These are phyloP conservation scores for Apantesis nais DNA, from an alignment of 2,888 invertebrate species.

Conservation along the genomic window DNA sequence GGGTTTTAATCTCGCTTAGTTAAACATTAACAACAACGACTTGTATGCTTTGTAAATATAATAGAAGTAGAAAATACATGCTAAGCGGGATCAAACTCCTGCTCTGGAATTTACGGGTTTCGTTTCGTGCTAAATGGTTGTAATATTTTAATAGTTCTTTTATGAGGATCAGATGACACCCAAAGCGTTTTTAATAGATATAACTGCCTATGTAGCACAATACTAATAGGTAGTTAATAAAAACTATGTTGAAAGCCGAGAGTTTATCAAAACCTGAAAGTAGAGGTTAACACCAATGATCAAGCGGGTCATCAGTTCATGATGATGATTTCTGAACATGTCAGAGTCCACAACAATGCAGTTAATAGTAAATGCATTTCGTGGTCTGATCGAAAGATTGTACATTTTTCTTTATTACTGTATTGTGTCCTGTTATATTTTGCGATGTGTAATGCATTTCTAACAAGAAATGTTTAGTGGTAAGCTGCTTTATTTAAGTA, in stretches of 20 bases:
- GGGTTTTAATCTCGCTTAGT: background rate
- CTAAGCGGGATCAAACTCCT: background rate
- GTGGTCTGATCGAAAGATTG: conserved; percentile 16
- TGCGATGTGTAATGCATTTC: conserved; percentile 62
- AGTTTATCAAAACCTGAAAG: background rate
- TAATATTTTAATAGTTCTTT: conserved; percentile 41
- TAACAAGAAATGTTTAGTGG: conserved; percentile 44
- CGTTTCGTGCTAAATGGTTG: conserved; percentile 47
- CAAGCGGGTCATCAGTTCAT: background rate
- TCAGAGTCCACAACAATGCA: background rate
- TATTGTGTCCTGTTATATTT: conserved; percentile 32
- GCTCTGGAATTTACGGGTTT: conserved; percentile 37
- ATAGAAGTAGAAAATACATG: background rate
- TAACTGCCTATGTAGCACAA: background rate
- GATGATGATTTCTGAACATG: too few relatives aligned
- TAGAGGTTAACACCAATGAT: background rate
- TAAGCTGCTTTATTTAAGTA: conserved; percentile 33
- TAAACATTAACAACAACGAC: background rate
- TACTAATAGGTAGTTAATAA: background rate
- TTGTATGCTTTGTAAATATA: background rate
- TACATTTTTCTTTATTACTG: conserved; percentile 23
- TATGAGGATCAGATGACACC: conserved; percentile 29
- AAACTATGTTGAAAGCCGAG: background rate
- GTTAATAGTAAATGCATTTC: conserved; percentile 11
- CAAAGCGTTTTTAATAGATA: conserved; percentile 42